Base-by-base conservation (phyloP, 2,888 invertebrate species). In the Folsomia candida region DNA sequence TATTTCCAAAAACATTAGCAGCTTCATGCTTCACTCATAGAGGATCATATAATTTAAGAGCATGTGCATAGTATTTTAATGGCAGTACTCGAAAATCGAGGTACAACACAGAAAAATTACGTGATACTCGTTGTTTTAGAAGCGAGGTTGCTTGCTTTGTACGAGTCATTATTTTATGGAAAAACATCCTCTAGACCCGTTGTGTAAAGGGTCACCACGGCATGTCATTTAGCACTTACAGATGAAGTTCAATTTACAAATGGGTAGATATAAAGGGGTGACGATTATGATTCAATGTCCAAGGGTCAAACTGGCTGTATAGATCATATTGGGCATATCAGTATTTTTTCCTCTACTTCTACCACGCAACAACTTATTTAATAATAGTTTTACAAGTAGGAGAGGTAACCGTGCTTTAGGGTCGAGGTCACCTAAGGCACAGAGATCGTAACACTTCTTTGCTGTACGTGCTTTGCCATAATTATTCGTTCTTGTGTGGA, bases 341-440 rank as follows among this genome's bases (percentile, higher is more conserved):
- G n/a, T n/a, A n/a, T n/a, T n/a, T n/a, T n/a, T n/a, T n/a, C 37
- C 37, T 37, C 37, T 37, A 37, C 14, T 4, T 37, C 37, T 37
- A 14, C 37, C n/a, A n/a, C n/a, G n/a, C n/a, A n/a, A n/a, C n/a
- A n/a, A n/a, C n/a, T n/a, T n/a, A n/a, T n/a, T n/a, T n/a, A 37
- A 37, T 37, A 37, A 37, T 37, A 37, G 37, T 37, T 37, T 37
- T 37, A 37, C 37, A 9, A 37, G 37, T 14, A 37, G 14, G 37
- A 4, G 4, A 20, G 54, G 22, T 54, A 54, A 54, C 22, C 54
- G 18, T 60, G 60, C 62, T 62, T 62, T 62, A 62, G 62, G 62
- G 62, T 62, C 62, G 62, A 62, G 62, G 62, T 62, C 27, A 26
- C 9, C 20, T 54, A 6, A 57, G 60, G 27, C 27, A 60, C 57